phyloP scores from a whole-genome alignment of 2,113 vertebrate species.

The Hemicordylus capensis region DNA sequence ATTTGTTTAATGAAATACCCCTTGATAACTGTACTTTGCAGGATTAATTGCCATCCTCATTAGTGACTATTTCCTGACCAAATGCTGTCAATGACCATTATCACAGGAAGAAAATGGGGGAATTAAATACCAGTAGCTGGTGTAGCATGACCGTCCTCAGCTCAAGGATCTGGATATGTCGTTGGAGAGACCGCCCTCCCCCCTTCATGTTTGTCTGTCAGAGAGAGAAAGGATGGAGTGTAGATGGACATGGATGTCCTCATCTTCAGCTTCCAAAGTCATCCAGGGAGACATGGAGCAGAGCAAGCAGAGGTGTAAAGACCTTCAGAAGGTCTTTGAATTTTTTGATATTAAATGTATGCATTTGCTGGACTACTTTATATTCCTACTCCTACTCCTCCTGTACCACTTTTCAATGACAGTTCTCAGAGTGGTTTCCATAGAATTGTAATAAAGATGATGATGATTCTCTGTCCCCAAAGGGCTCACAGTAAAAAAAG shows the following conservation, averaged over 20 bases:
- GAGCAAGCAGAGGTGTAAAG: neutral
- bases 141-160: neutral
- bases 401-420: no score
- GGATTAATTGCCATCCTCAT: neutral
- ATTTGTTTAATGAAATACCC: constrained; percentile 1
- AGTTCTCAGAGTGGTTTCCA: no score
- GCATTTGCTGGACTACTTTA: neutral
- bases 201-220: no score
- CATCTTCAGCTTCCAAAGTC: neutral
- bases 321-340: neutral
- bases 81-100: neutral
- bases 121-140: neutral
- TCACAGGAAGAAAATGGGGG: neutral
- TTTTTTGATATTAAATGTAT: neutral
- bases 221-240: neutral
- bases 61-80: neutral
- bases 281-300: neutral
- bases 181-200: no score
- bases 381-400: no score
- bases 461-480: no score
- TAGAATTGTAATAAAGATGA: no score
- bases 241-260: neutral
- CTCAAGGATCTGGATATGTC: neutral
- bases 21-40: neutral
- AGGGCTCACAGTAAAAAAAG: no score